phyloP scores from a whole-genome alignment of 2,113 vertebrate species.

The Eleginops maclovinus region DNA sequence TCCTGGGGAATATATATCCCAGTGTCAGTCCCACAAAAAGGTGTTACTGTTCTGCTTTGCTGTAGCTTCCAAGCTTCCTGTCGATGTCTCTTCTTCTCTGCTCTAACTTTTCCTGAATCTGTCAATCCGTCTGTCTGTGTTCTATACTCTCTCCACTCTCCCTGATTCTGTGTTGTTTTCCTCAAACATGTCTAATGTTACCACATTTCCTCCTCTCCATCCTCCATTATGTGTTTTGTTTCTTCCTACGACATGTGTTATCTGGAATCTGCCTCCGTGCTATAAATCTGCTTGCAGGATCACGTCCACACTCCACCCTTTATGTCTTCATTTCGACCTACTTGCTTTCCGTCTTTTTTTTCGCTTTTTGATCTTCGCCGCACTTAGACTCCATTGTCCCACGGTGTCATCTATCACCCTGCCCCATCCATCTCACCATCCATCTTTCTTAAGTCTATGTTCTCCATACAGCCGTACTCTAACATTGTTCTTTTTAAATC shows the following conservation, averaged over 20 bases:
- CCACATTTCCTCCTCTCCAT: not conserved
- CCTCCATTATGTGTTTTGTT: not conserved
- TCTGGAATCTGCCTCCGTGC: slow-evolving; percentile 1
- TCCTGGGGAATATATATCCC: slow-evolving; percentile 67
- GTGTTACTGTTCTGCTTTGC: slow-evolving; percentile 56
- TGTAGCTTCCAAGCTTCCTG: slow-evolving; percentile 44
- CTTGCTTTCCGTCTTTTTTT: slow-evolving; percentile 24
- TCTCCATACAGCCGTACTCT: not conserved
- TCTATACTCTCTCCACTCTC: not conserved
- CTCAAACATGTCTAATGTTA: slow-evolving; percentile 23
- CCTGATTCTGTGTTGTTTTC: not conserved
- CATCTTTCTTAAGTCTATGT: not conserved
- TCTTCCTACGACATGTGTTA: slow-evolving; percentile 6
- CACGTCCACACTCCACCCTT: slow-evolving; percentile 10
- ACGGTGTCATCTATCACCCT: slow-evolving; percentile 37
- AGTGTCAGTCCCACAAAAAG: slow-evolving; percentile 49
- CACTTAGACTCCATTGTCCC: slow-evolving; percentile 28
- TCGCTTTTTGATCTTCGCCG: slow-evolving; percentile 4
- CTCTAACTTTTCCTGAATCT: slow-evolving; percentile 28
- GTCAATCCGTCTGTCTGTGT: not conserved
- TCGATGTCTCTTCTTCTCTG: slow-evolving; percentile 25
- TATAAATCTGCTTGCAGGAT: not conserved
- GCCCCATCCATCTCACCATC: slow-evolving; percentile 22
- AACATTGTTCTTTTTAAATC: not conserved
- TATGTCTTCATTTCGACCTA: slow-evolving; percentile 30